Conservation (phyloP, 2,113 vertebrate species). For the Bubo blakistoni region DNA sequence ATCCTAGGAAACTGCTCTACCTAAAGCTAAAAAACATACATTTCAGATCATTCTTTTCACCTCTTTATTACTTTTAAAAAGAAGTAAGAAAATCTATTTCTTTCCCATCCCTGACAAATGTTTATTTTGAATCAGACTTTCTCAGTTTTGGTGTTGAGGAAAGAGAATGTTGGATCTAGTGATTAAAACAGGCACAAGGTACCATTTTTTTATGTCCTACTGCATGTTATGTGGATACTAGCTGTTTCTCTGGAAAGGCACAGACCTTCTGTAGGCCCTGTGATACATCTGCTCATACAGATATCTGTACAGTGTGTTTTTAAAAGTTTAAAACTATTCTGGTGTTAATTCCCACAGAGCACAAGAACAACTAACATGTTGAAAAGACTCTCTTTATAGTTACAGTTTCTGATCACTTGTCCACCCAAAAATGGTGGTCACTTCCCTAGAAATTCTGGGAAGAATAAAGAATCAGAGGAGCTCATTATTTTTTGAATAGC, state of each 20-base stretch:
- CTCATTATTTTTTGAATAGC: neutral
- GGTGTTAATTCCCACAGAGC: neutral
- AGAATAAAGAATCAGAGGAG: neutral
- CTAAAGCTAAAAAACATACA: neutral
- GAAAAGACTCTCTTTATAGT: neutral
- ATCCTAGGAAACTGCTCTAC: neutral
- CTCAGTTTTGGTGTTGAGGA: neutral
- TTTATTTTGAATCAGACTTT: neutral
- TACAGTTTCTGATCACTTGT: neutral
- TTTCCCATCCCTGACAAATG: neutral
- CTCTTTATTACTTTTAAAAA: neutral
- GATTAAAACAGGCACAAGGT: neutral
- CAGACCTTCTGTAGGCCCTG: neutral
- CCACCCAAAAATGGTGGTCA: neutral
- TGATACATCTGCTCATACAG: neutral
- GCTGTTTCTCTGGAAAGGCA: neutral
- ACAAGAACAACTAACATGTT: neutral
- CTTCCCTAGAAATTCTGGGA: neutral
- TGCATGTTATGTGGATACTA: neutral
- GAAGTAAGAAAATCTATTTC: neutral
- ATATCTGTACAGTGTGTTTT: neutral
- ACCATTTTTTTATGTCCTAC: neutral
- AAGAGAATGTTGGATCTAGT: neutral
- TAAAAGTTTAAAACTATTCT: neutral
- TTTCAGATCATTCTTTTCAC: neutral